phyloP scores from a whole-genome alignment of 1,140 invertebrate species.

The Eciton burchellii region DNA sequence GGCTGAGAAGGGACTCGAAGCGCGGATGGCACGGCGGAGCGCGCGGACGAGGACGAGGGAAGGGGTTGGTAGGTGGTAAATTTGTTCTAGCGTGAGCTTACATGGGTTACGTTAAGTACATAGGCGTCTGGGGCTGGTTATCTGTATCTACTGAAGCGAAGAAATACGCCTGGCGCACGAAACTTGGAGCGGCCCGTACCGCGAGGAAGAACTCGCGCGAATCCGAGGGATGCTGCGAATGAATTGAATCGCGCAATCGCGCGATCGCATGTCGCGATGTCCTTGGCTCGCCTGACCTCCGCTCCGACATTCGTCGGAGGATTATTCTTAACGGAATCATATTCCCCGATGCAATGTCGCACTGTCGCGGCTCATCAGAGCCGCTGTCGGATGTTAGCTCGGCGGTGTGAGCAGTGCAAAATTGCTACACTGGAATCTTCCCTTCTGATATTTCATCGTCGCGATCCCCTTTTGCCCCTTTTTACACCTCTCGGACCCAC shows the following conservation, averaged over 20 bases:
- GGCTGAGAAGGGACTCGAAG: constrained; percentile 75
- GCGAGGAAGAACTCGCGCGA: constrained; percentile 47
- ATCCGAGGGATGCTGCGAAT: constrained; percentile 17
- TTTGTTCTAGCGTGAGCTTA: constrained; percentile 86
- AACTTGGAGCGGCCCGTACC: constrained; percentile 76
- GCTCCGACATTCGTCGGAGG: not conserved
- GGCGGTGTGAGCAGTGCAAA: constrained; percentile 20
- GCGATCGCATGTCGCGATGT: too few relatives aligned
- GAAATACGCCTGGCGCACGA: constrained; percentile 33
- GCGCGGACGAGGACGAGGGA: constrained; percentile 51
- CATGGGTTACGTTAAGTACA: constrained; percentile 85
- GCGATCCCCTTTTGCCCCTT: constrained; percentile 12
- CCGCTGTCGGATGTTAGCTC: not conserved
- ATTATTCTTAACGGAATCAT: not conserved
- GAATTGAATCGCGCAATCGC: constrained; percentile 14
- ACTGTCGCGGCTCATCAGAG: too few relatives aligned
- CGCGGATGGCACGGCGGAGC: constrained; percentile 61
- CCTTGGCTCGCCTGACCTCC: too few relatives aligned
- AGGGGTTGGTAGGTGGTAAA: constrained; percentile 73
- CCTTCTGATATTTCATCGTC: constrained; percentile 11
- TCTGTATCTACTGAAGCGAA: constrained; percentile 75
- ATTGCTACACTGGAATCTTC: constrained; percentile 48
- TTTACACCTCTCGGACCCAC: constrained; percentile 10
- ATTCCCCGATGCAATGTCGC: not conserved
- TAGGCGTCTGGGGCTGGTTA: constrained; percentile 83